Percentiles rank a stretch among this genome's conserved stretches.
Evolutionary conservation across 2,797 vertebrate genomes (phyloP).

Genomic region (Oreortyx pictus): DNA sequence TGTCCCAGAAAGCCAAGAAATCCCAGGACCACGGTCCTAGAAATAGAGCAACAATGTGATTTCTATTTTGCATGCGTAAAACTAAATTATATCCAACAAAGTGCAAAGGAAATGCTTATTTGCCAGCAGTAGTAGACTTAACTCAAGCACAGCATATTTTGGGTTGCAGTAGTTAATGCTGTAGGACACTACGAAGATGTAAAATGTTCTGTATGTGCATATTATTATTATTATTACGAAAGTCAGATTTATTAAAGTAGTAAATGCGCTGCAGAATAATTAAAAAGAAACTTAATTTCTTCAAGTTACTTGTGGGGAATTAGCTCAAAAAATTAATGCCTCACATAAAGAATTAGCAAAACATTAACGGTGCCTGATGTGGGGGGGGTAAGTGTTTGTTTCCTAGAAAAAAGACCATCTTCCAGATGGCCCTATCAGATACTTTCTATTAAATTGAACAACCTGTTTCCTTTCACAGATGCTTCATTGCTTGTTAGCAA

Average conservation of each 20-base stretch:
- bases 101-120: slow-evolving; percentile 31
- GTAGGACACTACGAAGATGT: background rate
- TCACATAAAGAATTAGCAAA: slow-evolving; percentile 29
- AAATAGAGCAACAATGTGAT: background rate
- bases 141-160: slow-evolving; percentile 25
- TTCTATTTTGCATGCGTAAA: background rate
- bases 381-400: background rate
- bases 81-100: background rate
- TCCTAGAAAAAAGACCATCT: background rate
- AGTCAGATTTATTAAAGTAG: slow-evolving; percentile 4
- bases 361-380: background rate
- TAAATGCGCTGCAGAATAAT: slow-evolving; percentile 22
- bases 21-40: background rate
- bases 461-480: background rate
- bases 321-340: slow-evolving; percentile 1
- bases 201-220: background rate
- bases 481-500: background rate
- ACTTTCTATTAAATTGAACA: slow-evolving; percentile 4
- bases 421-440: background rate
- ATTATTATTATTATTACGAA: background rate
- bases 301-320: background rate
- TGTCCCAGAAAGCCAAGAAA: background rate
- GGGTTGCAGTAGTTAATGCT: background rate
- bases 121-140: background rate
- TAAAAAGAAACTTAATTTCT: slow-evolving; percentile 44